These are phyloP conservation scores for Homarus gammarus DNA, from an alignment of 2,888 invertebrate genomes.

Conservation along the genomic window DNA sequence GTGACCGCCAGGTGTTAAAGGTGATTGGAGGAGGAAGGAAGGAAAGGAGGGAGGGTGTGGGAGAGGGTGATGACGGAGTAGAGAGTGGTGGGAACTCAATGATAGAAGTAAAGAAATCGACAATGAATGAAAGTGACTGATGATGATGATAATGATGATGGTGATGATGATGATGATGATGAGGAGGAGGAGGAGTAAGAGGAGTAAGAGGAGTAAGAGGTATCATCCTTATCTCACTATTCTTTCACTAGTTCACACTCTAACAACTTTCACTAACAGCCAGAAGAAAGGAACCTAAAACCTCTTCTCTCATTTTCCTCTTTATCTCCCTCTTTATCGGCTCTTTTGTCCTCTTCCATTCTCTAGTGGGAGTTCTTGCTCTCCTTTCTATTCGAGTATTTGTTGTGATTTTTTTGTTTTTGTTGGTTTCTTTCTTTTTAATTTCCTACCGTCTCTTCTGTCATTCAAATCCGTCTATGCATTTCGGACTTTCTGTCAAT, in stretches of 20 bases:
- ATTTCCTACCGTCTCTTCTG: background rate
- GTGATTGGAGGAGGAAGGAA: background rate
- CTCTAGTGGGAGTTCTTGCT: background rate
- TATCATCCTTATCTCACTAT: background rate
- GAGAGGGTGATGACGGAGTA: background rate
- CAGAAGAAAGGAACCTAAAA: no score
- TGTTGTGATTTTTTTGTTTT: background rate
- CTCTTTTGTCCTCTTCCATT: background rate
- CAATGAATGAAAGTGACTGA: no score
- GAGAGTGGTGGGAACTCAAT: no score
- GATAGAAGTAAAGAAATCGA: no score
- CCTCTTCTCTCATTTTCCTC: background rate
- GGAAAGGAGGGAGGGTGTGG: background rate
- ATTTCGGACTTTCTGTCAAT: no score
- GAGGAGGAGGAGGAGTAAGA: constrained; percentile 14
- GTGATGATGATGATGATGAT: constrained; percentile 13
- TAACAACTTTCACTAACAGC: background rate
- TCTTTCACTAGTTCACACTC: background rate
- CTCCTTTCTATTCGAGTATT: no score
- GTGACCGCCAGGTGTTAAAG: no score
- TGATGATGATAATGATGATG: no score
- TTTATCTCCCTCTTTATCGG: background rate
- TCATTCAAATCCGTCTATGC: no score
- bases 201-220: background rate
- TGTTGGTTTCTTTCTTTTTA: background rate